These are phyloP conservation scores for Drosophila paranaensis DNA, from an alignment of 2,888 invertebrate genomes.

Conservation along the genomic window DNA sequence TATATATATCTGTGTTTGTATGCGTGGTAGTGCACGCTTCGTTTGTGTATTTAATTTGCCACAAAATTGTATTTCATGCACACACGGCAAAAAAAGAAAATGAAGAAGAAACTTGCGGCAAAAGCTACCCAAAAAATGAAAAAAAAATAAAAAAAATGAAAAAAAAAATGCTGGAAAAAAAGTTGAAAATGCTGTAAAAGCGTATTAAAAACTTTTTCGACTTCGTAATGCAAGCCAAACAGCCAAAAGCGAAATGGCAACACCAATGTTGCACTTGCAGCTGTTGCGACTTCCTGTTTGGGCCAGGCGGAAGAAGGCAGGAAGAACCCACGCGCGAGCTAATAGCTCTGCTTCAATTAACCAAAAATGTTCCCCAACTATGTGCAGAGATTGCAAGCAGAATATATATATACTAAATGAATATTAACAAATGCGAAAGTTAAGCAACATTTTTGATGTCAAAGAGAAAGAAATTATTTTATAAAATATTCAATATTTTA, in stretches of 20 bases:
- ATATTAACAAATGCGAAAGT: not conserved
- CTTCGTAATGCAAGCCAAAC: slow-evolving; percentile 44
- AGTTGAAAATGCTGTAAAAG: slow-evolving; percentile 61
- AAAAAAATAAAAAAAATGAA: slow-evolving; percentile 25
- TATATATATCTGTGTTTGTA: slow-evolving; percentile 11
- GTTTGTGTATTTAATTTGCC: slow-evolving; percentile 77
- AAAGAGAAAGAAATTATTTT: not conserved
- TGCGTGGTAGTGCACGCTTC: slow-evolving; percentile 49
- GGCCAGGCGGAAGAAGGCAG: not conserved
- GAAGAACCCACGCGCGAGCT: slow-evolving; percentile 14
- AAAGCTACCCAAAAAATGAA: slow-evolving; percentile 39
- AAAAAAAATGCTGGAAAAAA: slow-evolving; percentile 55
- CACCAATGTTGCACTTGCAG: slow-evolving; percentile 39
- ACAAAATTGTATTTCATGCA: slow-evolving; percentile 69
- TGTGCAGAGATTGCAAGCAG: not conserved
- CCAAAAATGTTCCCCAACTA: slow-evolving; percentile 9
- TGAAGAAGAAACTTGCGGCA: not conserved
- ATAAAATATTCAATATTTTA: not conserved
- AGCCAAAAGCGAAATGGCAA: slow-evolving; percentile 35
- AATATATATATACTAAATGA: not conserved
- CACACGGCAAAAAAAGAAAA: slow-evolving; percentile 15
- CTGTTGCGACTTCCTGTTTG: slow-evolving; percentile 3
- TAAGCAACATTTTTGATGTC: not conserved
- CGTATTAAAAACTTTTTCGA: slow-evolving; percentile 68
- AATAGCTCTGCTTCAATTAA: slow-evolving; percentile 18